Conservation (phyloP, 2,797 vertebrate species). For the Calcarius lapponicus region DNA sequence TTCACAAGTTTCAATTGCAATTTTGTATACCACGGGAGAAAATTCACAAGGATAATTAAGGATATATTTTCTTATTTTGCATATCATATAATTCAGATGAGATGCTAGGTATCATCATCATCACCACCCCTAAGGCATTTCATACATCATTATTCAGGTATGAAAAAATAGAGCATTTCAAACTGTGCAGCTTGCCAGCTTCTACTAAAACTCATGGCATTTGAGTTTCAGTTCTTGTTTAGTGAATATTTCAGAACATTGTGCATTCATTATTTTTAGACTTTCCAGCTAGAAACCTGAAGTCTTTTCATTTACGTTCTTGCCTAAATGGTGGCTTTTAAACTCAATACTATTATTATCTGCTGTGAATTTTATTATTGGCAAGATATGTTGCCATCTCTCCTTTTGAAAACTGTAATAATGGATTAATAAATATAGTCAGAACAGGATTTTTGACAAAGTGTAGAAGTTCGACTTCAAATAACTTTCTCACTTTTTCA, state of each 20-base stretch:
- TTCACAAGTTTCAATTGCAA: background rate
- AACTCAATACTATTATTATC: background rate
- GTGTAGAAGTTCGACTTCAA: background rate
- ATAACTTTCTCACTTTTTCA: background rate
- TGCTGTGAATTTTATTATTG: background rate
- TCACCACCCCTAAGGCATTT: background rate
- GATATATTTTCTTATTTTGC: background rate
- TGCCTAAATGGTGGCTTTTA: background rate
- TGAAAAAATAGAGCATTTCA: background rate
- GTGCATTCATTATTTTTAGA: background rate
- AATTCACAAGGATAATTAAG: background rate
- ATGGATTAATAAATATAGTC: background rate
- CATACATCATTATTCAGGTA: background rate
- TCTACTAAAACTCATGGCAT: background rate
- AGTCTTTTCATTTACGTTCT: background rate
- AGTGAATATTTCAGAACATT: background rate
- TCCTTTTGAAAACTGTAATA: background rate
- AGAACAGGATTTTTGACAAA: background rate
- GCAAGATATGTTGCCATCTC: background rate
- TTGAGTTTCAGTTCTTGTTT: background rate
- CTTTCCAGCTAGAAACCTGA: background rate
- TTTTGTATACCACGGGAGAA: background rate
- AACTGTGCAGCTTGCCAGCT: background rate
- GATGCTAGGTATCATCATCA: background rate
- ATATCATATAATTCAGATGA: background rate